Evolutionary conservation across 2,113 vertebrate genomes (phyloP).

Genomic region (Notarius lentiginosus): DNA sequence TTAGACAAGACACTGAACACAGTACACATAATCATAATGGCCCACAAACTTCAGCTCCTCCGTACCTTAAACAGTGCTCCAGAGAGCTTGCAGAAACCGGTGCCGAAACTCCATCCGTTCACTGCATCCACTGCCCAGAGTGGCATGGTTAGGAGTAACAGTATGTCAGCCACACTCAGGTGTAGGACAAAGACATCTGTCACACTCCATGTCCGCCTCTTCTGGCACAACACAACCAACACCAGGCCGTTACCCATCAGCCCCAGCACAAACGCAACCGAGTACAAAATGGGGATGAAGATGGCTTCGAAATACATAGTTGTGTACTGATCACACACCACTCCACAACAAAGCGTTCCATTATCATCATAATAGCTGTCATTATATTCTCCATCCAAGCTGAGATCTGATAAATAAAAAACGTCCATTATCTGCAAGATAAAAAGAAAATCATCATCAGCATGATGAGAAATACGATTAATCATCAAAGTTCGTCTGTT

Average conservation of each 20-base stretch:
- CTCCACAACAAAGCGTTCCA: background rate
- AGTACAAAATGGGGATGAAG: constrained; percentile 77
- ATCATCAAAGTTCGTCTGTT: background rate
- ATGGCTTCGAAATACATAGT: constrained; percentile 65
- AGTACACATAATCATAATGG: background rate
- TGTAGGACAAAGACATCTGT: constrained; percentile 85
- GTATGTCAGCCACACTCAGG: constrained; percentile 75
- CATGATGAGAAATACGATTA: background rate
- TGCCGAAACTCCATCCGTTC: constrained; percentile 75
- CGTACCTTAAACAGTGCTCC: constrained; percentile 78
- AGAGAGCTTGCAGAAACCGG: constrained; percentile 74
- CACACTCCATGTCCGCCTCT: constrained; percentile 69
- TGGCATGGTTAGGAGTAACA: constrained; percentile 81
- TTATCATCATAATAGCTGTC: background rate
- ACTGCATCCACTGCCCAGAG: constrained; percentile 74
- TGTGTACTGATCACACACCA: constrained; percentile 57
- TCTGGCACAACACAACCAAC: constrained; percentile 70
- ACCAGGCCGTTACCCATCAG: constrained; percentile 79
- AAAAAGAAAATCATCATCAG: background rate
- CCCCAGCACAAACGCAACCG: constrained; percentile 74
- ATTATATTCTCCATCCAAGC: rapidly evolving
- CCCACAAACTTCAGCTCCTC: background rate
- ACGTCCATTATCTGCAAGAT: background rate
- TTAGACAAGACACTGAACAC: background rate
- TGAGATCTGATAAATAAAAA: rapidly evolving